Conservation (phyloP, 2,888 invertebrate genomes). For the Scaptomyza cyrtandrae region DNA sequence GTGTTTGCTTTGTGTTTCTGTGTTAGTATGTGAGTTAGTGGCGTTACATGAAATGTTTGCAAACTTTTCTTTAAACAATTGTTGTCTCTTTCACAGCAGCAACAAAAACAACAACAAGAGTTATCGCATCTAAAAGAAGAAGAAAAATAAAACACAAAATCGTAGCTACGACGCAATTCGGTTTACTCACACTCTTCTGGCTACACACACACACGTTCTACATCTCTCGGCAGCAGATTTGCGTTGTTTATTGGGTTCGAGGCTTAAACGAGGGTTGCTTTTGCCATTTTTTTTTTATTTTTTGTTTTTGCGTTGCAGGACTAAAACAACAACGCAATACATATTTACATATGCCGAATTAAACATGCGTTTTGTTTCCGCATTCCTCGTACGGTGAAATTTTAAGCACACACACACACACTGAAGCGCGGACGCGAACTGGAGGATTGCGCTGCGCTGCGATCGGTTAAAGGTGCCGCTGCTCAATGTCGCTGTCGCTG, state of each 20-base stretch:
- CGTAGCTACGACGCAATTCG: conserved; percentile 80
- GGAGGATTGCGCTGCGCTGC: conserved; percentile 55
- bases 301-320: conserved; percentile 38
- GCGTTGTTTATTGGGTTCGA: conserved; percentile 34
- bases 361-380: conserved; percentile 25
- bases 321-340: conserved; percentile 10
- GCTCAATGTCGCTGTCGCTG: conserved; percentile 75
- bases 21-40: conserved; percentile 5
- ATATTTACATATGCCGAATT: conserved; percentile 21
- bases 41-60: conserved; percentile 30
- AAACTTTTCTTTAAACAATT: conserved; percentile 49
- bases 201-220: conserved; percentile 41
- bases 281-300: conserved; percentile 1
- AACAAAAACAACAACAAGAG: conserved; percentile 42
- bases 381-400: conserved; percentile 15
- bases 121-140: conserved; percentile 41
- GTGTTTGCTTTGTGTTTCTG: neutral
- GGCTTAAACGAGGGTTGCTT: conserved; percentile 50
- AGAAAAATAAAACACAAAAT: conserved; percentile 38
- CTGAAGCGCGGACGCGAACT: conserved; percentile 15
- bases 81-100: conserved; percentile 45
- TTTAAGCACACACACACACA: conserved; percentile 15
- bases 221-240: conserved; percentile 36
- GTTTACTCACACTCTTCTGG: conserved; percentile 72
- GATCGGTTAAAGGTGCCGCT: conserved; percentile 82